Evolutionary conservation across 2,113 vertebrate genomes (phyloP).

Genomic region (Rhegmatorhina hoffmannsi): DNA sequence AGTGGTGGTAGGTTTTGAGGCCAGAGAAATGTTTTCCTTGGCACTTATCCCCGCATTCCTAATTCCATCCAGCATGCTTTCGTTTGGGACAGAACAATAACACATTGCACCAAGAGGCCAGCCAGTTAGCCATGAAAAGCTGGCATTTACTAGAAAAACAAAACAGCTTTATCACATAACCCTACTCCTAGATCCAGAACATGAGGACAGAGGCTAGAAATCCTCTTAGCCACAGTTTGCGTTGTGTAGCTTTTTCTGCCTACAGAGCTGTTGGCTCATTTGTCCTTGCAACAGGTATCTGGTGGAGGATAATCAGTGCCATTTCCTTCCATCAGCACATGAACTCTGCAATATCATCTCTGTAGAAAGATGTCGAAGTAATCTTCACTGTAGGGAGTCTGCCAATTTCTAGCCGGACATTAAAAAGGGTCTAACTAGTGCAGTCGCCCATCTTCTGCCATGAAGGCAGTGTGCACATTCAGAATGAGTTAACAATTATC

Average conservation of each 20-base stretch:
- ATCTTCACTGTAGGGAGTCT: neutral
- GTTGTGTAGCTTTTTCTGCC: neutral
- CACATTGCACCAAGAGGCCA: neutral
- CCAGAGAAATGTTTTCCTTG: conserved; percentile 51
- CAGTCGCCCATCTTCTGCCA: neutral
- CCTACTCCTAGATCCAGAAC: neutral
- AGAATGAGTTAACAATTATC: neutral
- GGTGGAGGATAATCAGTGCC: neutral
- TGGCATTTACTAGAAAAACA: conserved; percentile 36
- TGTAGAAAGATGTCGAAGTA: neutral
- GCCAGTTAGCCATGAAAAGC: conserved; percentile 7
- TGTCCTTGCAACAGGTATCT: neutral
- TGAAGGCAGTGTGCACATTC: neutral
- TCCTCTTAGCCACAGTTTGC: neutral
- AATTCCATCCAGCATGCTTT: conserved; percentile 20
- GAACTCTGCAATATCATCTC: neutral
- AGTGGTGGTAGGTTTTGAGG: neutral
- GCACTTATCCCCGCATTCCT: conserved; percentile 1
- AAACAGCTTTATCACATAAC: neutral
- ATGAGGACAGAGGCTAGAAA: neutral
- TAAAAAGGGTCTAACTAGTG: neutral
- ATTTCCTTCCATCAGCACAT: neutral
- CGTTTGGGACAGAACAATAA: conserved; percentile 23
- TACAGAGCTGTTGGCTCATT: neutral
- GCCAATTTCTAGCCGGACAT: neutral